Base-by-base conservation (phyloP, 1,140 invertebrate genomes). In the Cryptotermes secundus region DNA sequence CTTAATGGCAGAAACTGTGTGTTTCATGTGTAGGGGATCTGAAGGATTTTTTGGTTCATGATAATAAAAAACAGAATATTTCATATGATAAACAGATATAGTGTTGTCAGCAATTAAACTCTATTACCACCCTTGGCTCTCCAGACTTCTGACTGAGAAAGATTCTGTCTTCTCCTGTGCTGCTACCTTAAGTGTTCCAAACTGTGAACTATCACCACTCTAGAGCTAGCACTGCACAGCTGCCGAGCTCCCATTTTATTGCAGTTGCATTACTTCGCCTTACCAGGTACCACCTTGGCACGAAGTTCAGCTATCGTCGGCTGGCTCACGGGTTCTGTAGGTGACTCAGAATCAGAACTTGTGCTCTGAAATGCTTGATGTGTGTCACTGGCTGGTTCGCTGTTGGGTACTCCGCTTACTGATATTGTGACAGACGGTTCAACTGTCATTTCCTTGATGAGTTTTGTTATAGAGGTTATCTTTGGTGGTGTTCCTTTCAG, bases 311-410 rank as follows among this genome's bases (percentile, higher is more conserved):
- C 81, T 34, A 59, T 82, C 1, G 53, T 42, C 16, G 81, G 81
- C 86, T 92, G 92, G 59, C 91, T 92, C 42, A 92, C 88, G 22
- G 92, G 92, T 86, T 93, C 92, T 79, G 92, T 93, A 26, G 92
- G 92, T 1, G 92, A 92, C 85, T 93, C 92, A 26, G 92, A 93
- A 83, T 93, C 92, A 53, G 92, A 92, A 87, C 92, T 92, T 86
- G 88, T 89, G 72, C 83, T 79, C 53, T 65, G 83, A 79, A 83
- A 83, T 59, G 72, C 49, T 2, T 31, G n/a, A n/a, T 10, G 7
- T n/a, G 31, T 82, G 35, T 6, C 16, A 35, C 6, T 72, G 59
- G 59, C n/a, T 3, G 59, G 59, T 7, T 72, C 59, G 31, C 59
- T n/a, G 7, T 31, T 72, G n/a, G 42, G 6, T 38, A 16, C 81